These are phyloP conservation scores for Conus canariensis DNA, from an alignment of 2,888 invertebrate genomes.

Conservation along the genomic window DNA sequence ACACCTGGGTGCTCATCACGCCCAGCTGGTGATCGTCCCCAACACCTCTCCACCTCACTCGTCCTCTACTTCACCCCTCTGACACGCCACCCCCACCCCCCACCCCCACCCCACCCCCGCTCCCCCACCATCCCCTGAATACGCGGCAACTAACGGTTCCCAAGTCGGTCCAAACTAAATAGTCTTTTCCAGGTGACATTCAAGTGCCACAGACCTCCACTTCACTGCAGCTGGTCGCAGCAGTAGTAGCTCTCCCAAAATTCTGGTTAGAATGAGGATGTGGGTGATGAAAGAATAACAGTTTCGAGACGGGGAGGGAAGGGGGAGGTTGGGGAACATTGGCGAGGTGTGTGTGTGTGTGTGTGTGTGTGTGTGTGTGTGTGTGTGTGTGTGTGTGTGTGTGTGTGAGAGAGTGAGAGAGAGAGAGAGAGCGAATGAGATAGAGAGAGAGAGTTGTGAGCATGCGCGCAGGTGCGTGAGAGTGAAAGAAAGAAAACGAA, in stretches of 20 bases:
- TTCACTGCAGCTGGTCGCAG: background rate
- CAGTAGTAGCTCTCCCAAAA: background rate
- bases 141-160: background rate
- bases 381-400: conserved; percentile 4
- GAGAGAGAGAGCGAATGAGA: too few species aligned
- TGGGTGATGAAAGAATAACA: background rate
- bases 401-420: background rate
- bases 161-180: background rate
- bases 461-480: background rate
- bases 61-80: background rate
- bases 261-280: background rate
- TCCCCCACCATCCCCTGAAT: too few species aligned
- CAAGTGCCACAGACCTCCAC: background rate
- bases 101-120: too few species aligned
- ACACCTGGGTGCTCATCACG: conserved; percentile 21
- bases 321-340: background rate
- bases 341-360: background rate
- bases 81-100: background rate
- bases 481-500: background rate
- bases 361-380: background rate
- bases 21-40: background rate
- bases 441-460: background rate
- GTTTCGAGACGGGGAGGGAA: background rate
- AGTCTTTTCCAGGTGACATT: background rate
- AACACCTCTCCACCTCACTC: background rate